Evolutionary conservation across 64 coral and sea anemone genomes (phyloP).

Genomic region (Platygyra sinensis): DNA sequence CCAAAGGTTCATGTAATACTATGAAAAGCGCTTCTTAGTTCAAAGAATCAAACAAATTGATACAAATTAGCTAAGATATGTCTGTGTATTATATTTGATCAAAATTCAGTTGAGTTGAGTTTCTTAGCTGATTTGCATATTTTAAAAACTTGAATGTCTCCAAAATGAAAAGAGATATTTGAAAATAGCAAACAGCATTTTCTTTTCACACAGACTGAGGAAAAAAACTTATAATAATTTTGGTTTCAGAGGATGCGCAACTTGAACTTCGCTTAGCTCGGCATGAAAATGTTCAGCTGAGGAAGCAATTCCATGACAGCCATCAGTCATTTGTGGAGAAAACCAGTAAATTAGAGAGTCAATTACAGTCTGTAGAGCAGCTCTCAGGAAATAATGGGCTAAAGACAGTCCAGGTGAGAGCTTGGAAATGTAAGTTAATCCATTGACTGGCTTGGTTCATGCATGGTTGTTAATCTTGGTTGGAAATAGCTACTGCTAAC

Average conservation of each 20-base stretch:
- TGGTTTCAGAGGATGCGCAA: slow-evolving; percentile 30
- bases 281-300: slow-evolving; percentile 9
- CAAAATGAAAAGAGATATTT: too few relatives aligned
- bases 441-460: neutral
- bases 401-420: neutral
- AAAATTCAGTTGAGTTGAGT: too few relatives aligned
- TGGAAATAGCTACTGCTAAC: too few relatives aligned
- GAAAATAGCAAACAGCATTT: too few relatives aligned
- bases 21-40: too few relatives aligned
- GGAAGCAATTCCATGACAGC: slow-evolving; percentile 2
- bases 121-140: too few relatives aligned
- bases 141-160: too few relatives aligned
- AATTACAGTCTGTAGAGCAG: neutral
- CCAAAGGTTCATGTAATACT: too few relatives aligned
- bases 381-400: neutral
- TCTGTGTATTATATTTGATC: too few relatives aligned
- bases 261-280: neutral
- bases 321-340: slow-evolving; percentile 28
- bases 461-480: neutral
- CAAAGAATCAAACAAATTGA: too few relatives aligned
- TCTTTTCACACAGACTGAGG: neutral
- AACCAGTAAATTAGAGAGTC: neutral
- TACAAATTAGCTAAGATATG: too few relatives aligned
- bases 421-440: neutral
- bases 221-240: neutral